Base-by-base conservation (phyloP, 1,140 invertebrate genomes). In the Drosophila pandora region DNA sequence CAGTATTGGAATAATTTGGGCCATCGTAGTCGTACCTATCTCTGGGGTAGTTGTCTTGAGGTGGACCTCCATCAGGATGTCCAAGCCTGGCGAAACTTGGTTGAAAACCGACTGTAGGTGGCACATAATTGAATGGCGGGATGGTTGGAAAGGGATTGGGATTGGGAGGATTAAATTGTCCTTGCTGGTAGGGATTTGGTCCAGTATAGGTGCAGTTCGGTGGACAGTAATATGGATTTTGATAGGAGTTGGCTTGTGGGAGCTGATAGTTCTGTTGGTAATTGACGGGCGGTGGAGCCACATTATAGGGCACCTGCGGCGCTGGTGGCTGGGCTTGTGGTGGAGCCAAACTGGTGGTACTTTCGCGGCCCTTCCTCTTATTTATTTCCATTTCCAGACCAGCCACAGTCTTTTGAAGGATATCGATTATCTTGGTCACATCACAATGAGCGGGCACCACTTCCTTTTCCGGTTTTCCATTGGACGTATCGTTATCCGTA, bases 341-440 rank as follows among this genome's bases (percentile, higher is more conserved):
- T 9, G 2, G 41, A 13, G 2, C 17, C 2, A 9, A 21, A 7
- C 17, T 21, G 13, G 41, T 21, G 2, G 41, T 2, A 49, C 30
- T 58, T 30, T 53, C 13, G n/a, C n/a, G 21, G 22, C n/a, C 62
- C 4, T 41, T 41, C 9, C 21, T 7, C 6, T 12, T 50, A n/a
- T 43, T 67, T 17, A 67, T 64, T 64, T 67, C 54, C 9, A 48
- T 28, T 34, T 78, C 61, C 34, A 81, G 43, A 1, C 69, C 58
- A 3, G 45, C 37, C 7, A 82, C 43, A 13, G 79, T 78, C 41
- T 62, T 37, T 9, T 73, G 73, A 6, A 81, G 13, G 4, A 82
- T 53, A 2, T 47, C 12, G 4, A 81, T 56, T 7, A 81, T 57
- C 9, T 73, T 55, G n/a, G 22, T 30, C 0, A 78, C 56, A 59